Evolutionary conservation across 2,113 vertebrate genomes (phyloP).

Genomic region (Rhynchomys soricoides): DNA sequence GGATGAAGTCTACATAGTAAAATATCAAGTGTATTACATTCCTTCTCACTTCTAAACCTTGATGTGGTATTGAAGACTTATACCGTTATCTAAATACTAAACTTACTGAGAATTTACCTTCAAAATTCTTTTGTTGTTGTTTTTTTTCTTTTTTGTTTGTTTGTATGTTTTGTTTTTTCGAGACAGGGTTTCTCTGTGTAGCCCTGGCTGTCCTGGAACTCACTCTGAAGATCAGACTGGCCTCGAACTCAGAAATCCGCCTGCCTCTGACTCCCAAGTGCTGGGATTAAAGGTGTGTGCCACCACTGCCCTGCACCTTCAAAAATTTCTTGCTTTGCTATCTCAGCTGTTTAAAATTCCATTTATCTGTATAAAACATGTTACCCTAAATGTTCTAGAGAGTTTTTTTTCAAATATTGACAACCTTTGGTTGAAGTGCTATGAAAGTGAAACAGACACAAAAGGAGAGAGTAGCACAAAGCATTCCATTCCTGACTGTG

Average conservation of each 20-base stretch:
- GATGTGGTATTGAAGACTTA: slow-evolving; percentile 58
- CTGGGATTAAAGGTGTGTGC: too few relatives aligned
- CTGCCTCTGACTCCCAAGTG: too few relatives aligned
- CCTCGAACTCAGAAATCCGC: too few relatives aligned
- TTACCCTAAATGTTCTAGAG: slow-evolving; percentile 35
- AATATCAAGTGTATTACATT: background rate
- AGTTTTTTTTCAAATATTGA: slow-evolving; percentile 21
- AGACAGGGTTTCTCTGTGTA: too few relatives aligned
- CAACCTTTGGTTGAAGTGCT: slow-evolving; percentile 34
- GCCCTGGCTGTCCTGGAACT: too few relatives aligned
- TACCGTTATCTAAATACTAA: slow-evolving; percentile 46
- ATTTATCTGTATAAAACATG: background rate
- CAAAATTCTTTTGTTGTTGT: slow-evolving; percentile 50
- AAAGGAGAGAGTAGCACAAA: background rate
- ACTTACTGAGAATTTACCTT: slow-evolving; percentile 65
- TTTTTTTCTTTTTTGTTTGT: too few relatives aligned
- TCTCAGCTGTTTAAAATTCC: slow-evolving; percentile 57
- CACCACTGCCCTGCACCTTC: too few relatives aligned
- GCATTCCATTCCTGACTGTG: background rate
- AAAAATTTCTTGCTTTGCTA: slow-evolving; percentile 55
- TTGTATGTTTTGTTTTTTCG: too few relatives aligned
- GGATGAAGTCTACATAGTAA: slow-evolving; percentile 24
- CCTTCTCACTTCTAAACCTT: slow-evolving; percentile 5
- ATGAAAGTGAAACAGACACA: slow-evolving; percentile 33
- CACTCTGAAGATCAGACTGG: too few relatives aligned